Base-by-base conservation (phyloP, 2,888 invertebrate species). In the Phortica magna region DNA sequence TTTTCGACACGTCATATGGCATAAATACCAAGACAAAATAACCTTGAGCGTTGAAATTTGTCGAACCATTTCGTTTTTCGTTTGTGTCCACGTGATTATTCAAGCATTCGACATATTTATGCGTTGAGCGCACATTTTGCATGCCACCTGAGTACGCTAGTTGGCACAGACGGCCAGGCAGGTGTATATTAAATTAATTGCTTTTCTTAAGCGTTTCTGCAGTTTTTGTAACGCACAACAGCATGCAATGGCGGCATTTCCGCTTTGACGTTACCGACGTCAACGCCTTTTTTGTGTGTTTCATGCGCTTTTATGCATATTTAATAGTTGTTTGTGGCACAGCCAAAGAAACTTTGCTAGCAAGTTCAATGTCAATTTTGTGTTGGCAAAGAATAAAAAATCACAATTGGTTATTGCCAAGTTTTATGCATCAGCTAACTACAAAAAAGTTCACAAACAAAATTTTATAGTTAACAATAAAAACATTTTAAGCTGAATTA, bases 71-170 rank as follows among this genome's bases (percentile, higher is more conserved):
- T 48, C 48, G 14, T 48, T 61, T 22, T 61, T 61, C 10, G 61
- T 61, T 19, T 61, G 17, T 59, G 17, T 65, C 76, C 87, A 88
- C 84, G 88, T 87, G 87, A 81, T 77, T 78, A 77, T 79, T 85
- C 81, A 77, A 72, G 74, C 70, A 61, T 57, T 76, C 77, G 77
- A 81, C 77, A 81, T 82, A 79, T 87, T 85, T 82, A 85, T 85
- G 78, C 68, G 75, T 65, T 64, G 43, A 67, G 73, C 79, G 31
- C 31, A 41, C 72, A 74, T 43, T 67, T n/a, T 64, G 74, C 79
- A 79, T 81, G 76, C 74, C 61, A 77, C 64, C 61, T 74, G 75
- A 2, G n/a, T 76, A 9, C n/a, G 48, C 48, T 31, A 4, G 31
- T 31, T 31, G 31, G 31, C 31, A 31, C 31, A 31, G 31, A 31